phyloP scores from a whole-genome alignment of 2,797 vertebrate species.

The Phalanger gymnotis region DNA sequence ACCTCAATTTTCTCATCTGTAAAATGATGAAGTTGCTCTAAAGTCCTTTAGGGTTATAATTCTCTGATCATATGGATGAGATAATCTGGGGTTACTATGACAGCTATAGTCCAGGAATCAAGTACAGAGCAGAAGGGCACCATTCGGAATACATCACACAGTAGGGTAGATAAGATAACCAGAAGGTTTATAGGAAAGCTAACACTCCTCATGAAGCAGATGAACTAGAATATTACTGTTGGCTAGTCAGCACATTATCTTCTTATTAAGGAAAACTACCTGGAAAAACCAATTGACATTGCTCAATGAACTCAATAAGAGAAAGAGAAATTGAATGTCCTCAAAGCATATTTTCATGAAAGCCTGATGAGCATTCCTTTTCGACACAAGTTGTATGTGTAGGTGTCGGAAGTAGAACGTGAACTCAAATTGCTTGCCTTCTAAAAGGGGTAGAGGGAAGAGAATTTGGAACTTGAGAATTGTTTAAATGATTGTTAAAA shows the following conservation, averaged over 20 bases:
- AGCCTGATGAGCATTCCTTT: background rate
- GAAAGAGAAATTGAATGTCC: background rate
- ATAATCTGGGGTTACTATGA: background rate
- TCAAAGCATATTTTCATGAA: background rate
- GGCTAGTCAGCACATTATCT: background rate
- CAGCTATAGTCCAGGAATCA: background rate
- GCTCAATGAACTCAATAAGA: background rate
- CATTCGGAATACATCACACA: slow-evolving; percentile 20
- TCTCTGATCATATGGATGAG: background rate
- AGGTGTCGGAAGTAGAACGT: too few species aligned
- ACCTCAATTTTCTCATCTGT: background rate
- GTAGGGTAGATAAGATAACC: background rate
- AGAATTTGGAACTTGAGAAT: too few species aligned
- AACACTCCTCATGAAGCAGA: background rate
- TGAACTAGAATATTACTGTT: background rate
- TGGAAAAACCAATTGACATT: background rate
- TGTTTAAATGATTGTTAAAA: too few species aligned
- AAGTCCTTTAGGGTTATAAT: background rate
- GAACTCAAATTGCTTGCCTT: too few species aligned
- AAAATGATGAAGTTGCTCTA: background rate
- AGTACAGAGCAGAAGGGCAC: background rate
- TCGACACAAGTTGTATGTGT: background rate
- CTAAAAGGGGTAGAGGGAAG: too few species aligned
- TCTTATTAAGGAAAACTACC: background rate
- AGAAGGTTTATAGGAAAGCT: background rate